Evolutionary conservation across 2,888 invertebrate genomes (phyloP), one percentile per base, ranked within the genome.

Genomic region (Nymphalis urticae): DNA sequence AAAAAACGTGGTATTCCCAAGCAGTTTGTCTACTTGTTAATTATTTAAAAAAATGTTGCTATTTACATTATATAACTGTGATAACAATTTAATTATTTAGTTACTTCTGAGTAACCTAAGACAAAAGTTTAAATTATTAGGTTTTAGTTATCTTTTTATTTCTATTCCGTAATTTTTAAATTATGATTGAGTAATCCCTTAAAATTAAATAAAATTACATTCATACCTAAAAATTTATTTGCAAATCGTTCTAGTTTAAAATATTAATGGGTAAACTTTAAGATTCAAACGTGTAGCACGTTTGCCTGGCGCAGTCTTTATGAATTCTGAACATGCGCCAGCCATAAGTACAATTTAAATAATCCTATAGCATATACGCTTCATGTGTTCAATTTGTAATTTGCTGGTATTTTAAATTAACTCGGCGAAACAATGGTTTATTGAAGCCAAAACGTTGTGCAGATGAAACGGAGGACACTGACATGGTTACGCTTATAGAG

Each of bases 401-500:
- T 68, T 63, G 32, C 63, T 61, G 56, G 53, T 68, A 66, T 24
- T 60, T 24, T 50, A 56, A 21, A 27, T 50, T 10, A 56, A 58
- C n/a, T 60, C 47, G 36, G 61, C 62, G 24, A 63, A 64, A 66
- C 71, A 71, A 71, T 71, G 63, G 63, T 36, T 64, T 62, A 56
- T 59, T 27, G 59, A 21, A 58, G 58, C 73, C 69, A 70, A 67
- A 73, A 74, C 47, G 67, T 64, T 53, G 69, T 70, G 68, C 71
- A 72, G 68, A 69, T 71, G 72, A 74, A 70, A 48, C 50, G 71
- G 83, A 83, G 87, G 85, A 82, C 87, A 84, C 78, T 86, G 82
- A 89, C 91, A 84, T 77, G 83, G 88, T 88, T 86, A 87, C 85
- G 83, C 79, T 82, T 79, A 77, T 80, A 86, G 81, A 80, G 75